These are phyloP conservation scores for Drosophila subquinaria DNA, from an alignment of 2,888 invertebrate genomes.

Conservation along the genomic window DNA sequence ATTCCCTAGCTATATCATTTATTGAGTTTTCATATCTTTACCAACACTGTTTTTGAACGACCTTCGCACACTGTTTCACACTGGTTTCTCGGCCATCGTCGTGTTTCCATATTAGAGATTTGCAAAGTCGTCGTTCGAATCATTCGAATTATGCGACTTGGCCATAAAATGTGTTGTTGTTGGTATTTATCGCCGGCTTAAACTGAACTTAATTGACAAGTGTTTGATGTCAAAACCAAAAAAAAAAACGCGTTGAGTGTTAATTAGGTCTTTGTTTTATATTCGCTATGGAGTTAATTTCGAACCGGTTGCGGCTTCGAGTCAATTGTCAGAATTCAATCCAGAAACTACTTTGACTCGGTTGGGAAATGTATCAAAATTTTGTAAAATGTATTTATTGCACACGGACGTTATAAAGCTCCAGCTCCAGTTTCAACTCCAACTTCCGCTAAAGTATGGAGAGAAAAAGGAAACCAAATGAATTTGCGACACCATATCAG, in stretches of 20 bases:
- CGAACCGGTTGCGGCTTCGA: constrained; percentile 43
- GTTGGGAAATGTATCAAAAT: constrained; percentile 62
- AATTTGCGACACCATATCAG: not conserved
- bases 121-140: constrained; percentile 34
- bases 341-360: constrained; percentile 21
- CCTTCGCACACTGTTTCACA: constrained; percentile 23
- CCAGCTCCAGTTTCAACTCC: constrained; percentile 21
- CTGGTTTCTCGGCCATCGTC: not conserved
- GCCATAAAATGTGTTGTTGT: constrained; percentile 47
- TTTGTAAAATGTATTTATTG: constrained; percentile 60
- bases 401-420: constrained; percentile 9
- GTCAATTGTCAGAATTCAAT: constrained; percentile 41
- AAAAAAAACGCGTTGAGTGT: constrained; percentile 35
- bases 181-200: constrained; percentile 9
- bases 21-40: not conserved
- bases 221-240: constrained; percentile 14
- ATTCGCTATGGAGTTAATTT: constrained; percentile 8
- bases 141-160: constrained; percentile 39
- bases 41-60: constrained; percentile 19
- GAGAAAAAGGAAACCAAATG: constrained; percentile 6
- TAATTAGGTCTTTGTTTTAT: constrained; percentile 41
- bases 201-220: constrained; percentile 54
- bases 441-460: constrained; percentile 49
- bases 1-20: no score
- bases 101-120: constrained; percentile 42